A percentile compares a stretch with the other conserved stretches of the same genome.
phyloP scores from a whole-genome alignment of 2,113 vertebrate genomes.

The Leptobrachium ailaonicum region DNA sequence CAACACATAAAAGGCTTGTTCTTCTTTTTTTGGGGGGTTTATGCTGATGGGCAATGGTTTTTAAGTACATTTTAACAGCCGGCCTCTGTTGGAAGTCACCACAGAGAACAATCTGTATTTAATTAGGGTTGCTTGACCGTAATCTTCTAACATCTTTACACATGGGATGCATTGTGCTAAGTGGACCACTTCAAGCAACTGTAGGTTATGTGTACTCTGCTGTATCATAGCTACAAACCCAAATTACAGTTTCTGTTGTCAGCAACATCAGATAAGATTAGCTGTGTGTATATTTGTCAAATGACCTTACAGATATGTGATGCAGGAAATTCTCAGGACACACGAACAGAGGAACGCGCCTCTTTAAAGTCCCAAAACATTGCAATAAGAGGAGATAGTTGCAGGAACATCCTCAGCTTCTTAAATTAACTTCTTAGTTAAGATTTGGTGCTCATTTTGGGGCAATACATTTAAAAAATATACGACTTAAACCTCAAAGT shows the following conservation, averaged over 20 bases:
- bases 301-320: conserved; percentile 1
- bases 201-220: conserved; percentile 11
- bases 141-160: conserved; percentile 17
- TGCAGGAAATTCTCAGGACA: neutral
- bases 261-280: conserved; percentile 20
- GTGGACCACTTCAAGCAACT: conserved; percentile 14
- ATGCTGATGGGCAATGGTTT: neutral
- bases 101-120: conserved; percentile 34
- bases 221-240: conserved; percentile 33
- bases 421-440: too few species aligned
- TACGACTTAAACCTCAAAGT: too few species aligned
- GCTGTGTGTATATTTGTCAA: neutral
- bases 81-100: neutral
- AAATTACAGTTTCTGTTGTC: conserved; percentile 18
- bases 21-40: conserved; percentile 4
- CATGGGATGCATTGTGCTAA: conserved; percentile 14
- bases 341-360: too few species aligned
- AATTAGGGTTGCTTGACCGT: conserved; percentile 9
- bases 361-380: too few species aligned
- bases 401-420: too few species aligned
- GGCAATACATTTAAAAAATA: too few species aligned
- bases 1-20: conserved; percentile 9
- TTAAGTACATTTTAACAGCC: conserved; percentile 6
- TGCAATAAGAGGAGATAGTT: too few species aligned
- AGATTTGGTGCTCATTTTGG: too few species aligned